phyloP scores from a whole-genome alignment of 2,113 vertebrate genomes.

The Asarcornis scutulata region DNA sequence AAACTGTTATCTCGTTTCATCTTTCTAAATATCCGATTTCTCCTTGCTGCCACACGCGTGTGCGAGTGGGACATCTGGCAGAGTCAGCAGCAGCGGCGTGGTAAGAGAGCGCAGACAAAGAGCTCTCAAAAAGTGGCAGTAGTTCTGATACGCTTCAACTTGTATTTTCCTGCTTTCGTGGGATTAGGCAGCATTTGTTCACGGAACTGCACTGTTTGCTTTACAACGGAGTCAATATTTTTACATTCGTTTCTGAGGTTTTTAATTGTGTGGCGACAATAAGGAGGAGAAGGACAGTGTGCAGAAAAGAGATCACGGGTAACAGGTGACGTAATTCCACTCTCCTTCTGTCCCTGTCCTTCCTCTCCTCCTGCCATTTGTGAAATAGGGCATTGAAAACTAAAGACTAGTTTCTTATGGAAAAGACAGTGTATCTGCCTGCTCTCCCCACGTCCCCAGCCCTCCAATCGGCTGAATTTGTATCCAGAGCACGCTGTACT shows the following conservation, averaged over 20 bases:
- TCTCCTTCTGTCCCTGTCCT: not conserved
- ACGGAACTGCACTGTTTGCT: not conserved
- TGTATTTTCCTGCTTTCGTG: not conserved
- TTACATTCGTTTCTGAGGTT: not conserved
- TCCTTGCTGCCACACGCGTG: not conserved
- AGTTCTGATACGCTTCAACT: not conserved
- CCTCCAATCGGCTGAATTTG: not conserved
- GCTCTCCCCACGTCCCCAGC: not conserved
- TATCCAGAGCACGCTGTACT: not conserved
- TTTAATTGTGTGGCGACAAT: not conserved
- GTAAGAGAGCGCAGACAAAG: not conserved
- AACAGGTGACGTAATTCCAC: not conserved
- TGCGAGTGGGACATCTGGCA: fast-evolving
- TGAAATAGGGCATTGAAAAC: not conserved
- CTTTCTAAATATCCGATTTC: not conserved
- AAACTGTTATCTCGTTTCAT: not conserved
- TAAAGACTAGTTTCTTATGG: not conserved
- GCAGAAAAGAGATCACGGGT: fast-evolving
- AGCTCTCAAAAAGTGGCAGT: not conserved
- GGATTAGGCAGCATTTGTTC: not conserved
- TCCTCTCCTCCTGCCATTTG: not conserved
- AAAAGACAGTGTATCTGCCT: not conserved
- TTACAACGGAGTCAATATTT: not conserved
- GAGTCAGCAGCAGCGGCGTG: not conserved
- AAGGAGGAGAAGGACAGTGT: not conserved